phyloP scores from a whole-genome alignment of 2,888 invertebrate species.

The Oxyteleia sp. region DNA sequence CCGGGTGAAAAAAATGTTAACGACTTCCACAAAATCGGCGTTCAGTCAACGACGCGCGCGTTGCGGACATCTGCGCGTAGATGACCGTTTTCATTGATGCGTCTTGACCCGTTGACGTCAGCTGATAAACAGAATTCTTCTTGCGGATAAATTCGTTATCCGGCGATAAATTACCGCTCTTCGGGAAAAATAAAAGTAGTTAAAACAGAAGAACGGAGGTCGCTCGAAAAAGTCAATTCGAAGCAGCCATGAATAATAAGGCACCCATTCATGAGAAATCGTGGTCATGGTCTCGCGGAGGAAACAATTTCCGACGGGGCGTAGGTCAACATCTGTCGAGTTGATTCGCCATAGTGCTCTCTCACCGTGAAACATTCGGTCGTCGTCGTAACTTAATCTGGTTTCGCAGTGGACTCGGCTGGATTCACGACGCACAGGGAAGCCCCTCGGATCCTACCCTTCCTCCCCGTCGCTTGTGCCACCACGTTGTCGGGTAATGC shows the following conservation, averaged over 20 bases:
- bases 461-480: slow-evolving; percentile 50
- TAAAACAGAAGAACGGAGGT: no score
- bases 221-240: slow-evolving; percentile 51
- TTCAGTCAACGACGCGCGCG: no score
- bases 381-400: slow-evolving; percentile 73
- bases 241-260: slow-evolving; percentile 64
- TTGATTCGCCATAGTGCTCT: slow-evolving; percentile 68
- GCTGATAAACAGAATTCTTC: background rate
- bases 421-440: slow-evolving; percentile 61
- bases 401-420: slow-evolving; percentile 70
- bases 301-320: slow-evolving; percentile 70
- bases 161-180: slow-evolving; percentile 8
- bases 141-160: slow-evolving; percentile 6
- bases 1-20: no score
- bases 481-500: slow-evolving; percentile 59
- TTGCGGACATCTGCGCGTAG: background rate
- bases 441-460: slow-evolving; percentile 49
- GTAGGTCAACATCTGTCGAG: slow-evolving; percentile 74
- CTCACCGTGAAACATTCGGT: slow-evolving; percentile 69
- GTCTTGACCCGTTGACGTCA: background rate
- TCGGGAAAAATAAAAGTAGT: no score
- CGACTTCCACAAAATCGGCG: no score
- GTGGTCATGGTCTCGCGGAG: slow-evolving; percentile 52
- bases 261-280: slow-evolving; percentile 41
- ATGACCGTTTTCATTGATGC: background rate